Conservation (phyloP, 2,888 invertebrate genomes). For the Mimas tiliae region DNA sequence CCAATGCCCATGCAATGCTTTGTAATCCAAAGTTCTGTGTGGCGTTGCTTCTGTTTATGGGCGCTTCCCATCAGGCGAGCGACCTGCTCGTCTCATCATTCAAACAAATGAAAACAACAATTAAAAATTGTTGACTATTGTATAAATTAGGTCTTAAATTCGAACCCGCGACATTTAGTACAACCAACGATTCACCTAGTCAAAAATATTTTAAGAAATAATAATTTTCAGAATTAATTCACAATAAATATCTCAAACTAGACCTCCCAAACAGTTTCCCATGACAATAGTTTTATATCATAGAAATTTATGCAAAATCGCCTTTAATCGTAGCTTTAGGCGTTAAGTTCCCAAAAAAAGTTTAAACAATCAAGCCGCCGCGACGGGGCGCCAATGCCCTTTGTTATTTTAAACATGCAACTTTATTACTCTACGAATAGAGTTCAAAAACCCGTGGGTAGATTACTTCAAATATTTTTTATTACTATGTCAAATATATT, state of each 20-base stretch:
- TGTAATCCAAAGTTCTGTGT: too few species aligned
- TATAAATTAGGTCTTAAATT: too few species aligned
- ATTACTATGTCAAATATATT: conserved; percentile 13
- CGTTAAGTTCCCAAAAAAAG: conserved; percentile 50
- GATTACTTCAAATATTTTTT: conserved; percentile 26
- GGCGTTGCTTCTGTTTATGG: too few species aligned
- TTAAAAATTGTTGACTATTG: too few species aligned
- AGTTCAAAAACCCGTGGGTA: background rate
- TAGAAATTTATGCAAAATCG: conserved; percentile 65
- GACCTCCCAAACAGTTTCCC: conserved; percentile 66
- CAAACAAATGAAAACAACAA: too few species aligned
- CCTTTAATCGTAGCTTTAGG: conserved; percentile 39
- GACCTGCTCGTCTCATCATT: too few species aligned
- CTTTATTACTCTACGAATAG: background rate
- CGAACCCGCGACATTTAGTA: too few species aligned
- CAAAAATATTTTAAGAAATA: too few species aligned
- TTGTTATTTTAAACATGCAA: background rate
- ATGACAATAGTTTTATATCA: conserved; percentile 48
- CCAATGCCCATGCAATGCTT: too few species aligned
- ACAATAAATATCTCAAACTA: conserved; percentile 37
- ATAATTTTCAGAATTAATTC: conserved; percentile 24
- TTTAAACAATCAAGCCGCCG: conserved; percentile 35
- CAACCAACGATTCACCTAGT: too few species aligned
- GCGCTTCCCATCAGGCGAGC: too few species aligned
- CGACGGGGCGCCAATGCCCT: conserved; percentile 48